A percentile compares a stretch with the other conserved stretches of the same genome.
phyloP scores from a whole-genome alignment of 1,140 invertebrate species.

The Micrasema longulum region DNA sequence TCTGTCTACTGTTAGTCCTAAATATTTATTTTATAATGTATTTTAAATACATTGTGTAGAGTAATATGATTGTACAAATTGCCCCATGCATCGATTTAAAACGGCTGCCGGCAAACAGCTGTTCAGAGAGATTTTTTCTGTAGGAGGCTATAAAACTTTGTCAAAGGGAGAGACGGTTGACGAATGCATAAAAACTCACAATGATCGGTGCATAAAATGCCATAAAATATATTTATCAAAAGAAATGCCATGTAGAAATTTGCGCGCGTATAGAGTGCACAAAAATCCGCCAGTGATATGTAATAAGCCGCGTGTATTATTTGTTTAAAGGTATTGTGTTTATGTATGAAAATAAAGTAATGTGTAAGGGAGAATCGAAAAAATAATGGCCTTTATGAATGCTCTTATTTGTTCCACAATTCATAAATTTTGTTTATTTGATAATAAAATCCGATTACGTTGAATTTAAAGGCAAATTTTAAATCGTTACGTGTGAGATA shows the following conservation, averaged over 20 bases:
- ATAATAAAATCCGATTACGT: conserved; percentile 30
- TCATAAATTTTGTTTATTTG: conserved; percentile 31
- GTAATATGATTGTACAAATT: conserved; percentile 20
- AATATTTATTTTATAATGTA: too few relatives aligned
- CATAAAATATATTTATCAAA: conserved; percentile 45
- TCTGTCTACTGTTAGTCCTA: too few relatives aligned
- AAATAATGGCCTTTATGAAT: conserved; percentile 1
- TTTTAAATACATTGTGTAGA: not conserved
- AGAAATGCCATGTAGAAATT: conserved; percentile 32
- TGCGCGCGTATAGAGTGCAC: conserved; percentile 5
- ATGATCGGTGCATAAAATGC: conserved; percentile 43
- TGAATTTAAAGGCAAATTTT: conserved; percentile 27
- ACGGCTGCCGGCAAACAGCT: conserved; percentile 32
- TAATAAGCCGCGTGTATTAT: conserved; percentile 31
- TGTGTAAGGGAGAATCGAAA: not conserved
- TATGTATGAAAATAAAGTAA: conserved; percentile 3
- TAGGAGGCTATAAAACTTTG: conserved; percentile 39
- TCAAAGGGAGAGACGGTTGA: conserved; percentile 46
- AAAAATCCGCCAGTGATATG: conserved; percentile 18
- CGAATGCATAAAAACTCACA: conserved; percentile 48
- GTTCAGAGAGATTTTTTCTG: conserved; percentile 31
- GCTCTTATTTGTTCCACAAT: conserved; percentile 14
- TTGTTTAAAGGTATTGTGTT: conserved; percentile 35
- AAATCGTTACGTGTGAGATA: conserved; percentile 34
- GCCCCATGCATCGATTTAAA: conserved; percentile 33